phyloP scores from a whole-genome alignment of 2,888 invertebrate species.

The Elysia crispata region DNA sequence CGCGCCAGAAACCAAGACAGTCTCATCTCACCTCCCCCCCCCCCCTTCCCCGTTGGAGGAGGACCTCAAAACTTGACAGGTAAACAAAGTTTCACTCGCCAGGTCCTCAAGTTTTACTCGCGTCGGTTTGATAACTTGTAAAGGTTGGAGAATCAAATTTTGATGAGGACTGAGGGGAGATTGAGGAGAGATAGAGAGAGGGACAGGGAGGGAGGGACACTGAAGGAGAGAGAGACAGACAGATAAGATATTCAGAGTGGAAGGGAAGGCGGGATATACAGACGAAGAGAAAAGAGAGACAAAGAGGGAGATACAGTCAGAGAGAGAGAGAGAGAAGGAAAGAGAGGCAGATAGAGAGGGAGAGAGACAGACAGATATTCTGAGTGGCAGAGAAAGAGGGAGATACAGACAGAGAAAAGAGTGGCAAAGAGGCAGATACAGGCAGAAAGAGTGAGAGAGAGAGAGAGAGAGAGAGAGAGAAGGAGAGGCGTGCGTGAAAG shows the following conservation, averaged over 20 bases:
- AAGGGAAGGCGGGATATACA: not conserved
- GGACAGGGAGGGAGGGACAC: not conserved
- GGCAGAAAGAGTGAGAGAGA: not conserved
- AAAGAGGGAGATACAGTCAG: not conserved
- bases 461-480: not conserved
- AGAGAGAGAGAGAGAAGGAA: not conserved
- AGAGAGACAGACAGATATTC: not conserved
- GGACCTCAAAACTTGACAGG: too few relatives aligned
- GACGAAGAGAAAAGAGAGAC: not conserved
- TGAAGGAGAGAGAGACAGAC: constrained; percentile 9
- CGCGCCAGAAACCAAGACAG: too few relatives aligned
- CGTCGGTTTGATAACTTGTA: too few relatives aligned
- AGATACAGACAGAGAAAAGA: not conserved
- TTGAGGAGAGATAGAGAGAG: too few relatives aligned
- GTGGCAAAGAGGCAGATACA: not conserved
- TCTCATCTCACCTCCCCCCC: too few relatives aligned
- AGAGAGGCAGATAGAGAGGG: not conserved
- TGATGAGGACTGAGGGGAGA: too few relatives aligned
- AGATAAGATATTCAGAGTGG: not conserved
- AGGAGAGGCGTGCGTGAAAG: not conserved
- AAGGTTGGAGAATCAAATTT: too few relatives aligned
- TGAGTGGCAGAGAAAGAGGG: not conserved
- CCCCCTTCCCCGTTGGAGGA: too few relatives aligned
- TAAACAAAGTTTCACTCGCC: too few relatives aligned
- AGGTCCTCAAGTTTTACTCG: too few relatives aligned